phyloP scores from a whole-genome alignment of 2,888 invertebrate genomes.

The Chloroclystis v-ata region DNA sequence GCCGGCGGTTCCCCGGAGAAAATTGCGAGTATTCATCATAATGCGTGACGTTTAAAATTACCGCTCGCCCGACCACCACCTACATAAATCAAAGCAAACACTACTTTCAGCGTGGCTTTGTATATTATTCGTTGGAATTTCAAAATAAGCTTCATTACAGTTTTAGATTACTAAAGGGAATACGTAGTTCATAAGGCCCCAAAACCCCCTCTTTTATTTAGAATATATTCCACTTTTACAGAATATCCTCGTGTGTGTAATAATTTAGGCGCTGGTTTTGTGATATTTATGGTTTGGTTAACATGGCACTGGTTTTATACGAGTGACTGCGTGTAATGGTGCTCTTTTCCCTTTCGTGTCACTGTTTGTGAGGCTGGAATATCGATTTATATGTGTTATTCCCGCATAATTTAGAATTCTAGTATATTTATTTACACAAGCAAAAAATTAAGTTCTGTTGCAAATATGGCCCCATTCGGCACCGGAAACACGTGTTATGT shows the following conservation, averaged over 20 bases:
- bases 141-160: conserved; percentile 28
- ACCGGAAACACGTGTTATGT: conserved; percentile 20
- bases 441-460: conserved; percentile 12
- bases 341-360: conserved; percentile 34
- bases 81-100: conserved; percentile 68
- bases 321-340: conserved; percentile 44
- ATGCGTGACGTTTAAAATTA: conserved; percentile 75
- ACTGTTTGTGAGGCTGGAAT: conserved; percentile 14
- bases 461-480: conserved; percentile 20
- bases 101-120: conserved; percentile 53
- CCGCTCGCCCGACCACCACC: conserved; percentile 54
- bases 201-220: conserved; percentile 31
- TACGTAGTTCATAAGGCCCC: conserved; percentile 25
- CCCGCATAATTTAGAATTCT: not conserved
- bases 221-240: conserved; percentile 42
- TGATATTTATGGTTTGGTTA: conserved; percentile 62
- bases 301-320: conserved; percentile 53
- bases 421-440: not conserved
- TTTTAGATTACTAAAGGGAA: conserved; percentile 28
- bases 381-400: conserved; percentile 2
- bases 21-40: conserved; percentile 75
- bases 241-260: conserved; percentile 54
- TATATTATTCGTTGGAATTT: conserved; percentile 38
- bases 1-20: conserved; percentile 57
- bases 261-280: conserved; percentile 56